Evolutionary conservation across 2,113 vertebrate species (phyloP), one percentile per base, ranked within the genome.

Genomic region (Morone chrysops): DNA sequence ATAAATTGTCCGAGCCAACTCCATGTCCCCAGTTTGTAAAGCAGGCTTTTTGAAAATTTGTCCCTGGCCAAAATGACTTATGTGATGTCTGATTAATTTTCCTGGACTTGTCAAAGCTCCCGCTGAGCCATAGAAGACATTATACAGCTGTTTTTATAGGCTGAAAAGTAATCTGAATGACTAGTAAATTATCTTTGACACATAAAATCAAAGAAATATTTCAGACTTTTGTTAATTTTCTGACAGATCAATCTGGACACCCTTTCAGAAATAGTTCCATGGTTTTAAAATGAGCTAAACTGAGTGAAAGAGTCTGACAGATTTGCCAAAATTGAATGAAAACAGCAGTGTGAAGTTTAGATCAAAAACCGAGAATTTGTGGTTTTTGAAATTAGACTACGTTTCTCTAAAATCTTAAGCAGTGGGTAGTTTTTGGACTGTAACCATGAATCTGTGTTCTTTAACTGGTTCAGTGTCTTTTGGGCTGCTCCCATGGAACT

Each of bases 401-500:
- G 56, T 72, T 56, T 69, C 51, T 81, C 14, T 48, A 70, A 70
- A 54, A 8, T 61, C 12, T 25, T 4, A 1, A 31, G 61, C 71
- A 45, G 72, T 38, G 61, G 67, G 41, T 14, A 4, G 50, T 62
- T 72, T 73, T 70, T 53, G 78, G 71, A 57, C 48, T 70, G 0
- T 18, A 20, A 69, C 38, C 62, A 51, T 25, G 12, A 63, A 25
- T 85, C 43, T 79, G 56, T 76, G 8, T 79, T 84, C 70, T 81
- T 40, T 25, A 68, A 60, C 65, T 48, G 74, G 20, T 70, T 74
- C 62, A 17, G 59, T 40, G 50, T 59, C 48, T 79, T 59, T 67
- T 50, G 75, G 18, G 65, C 48, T 43, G 54, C 57, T 78, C 80
- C 76, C 80, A 41, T 45, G 54, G 76, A 65, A 56, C 82, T 68